Base-by-base conservation (phyloP, 92 coral and sea anemone genomes). In the Pocillopora meandrina region DNA sequence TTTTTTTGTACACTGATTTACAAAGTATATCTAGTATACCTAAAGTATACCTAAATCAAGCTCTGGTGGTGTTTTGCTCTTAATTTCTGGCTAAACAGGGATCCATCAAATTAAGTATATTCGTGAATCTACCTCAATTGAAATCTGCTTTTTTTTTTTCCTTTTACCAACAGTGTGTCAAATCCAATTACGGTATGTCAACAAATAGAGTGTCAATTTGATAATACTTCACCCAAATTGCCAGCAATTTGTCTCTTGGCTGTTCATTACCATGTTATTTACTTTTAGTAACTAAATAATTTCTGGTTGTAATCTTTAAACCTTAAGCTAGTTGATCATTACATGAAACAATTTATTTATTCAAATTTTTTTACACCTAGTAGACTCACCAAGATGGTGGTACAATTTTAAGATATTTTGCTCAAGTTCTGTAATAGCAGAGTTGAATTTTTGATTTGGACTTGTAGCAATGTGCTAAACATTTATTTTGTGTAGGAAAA, bases 201-300 rank as follows among this genome's bases (percentile, higher is more conserved):
- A 42, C 8, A 7, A 42, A 42, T 42, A 42, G 52, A 42, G 8
- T 42, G 8, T 70, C 19, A 70, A 3, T 16, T 12, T 34, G 74
- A 35, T 70, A 70, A 49, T n/a, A 14, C 35, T 61, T 55, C 8
- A 74, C 60, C 66, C 80, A 76, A 76, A 76, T 76, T 76, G 68
- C 80, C 80, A 3, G 69, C 80, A 76, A 76, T 76, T 59, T 76
- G 56, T 59, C 68, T 60, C 55, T 59, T 61, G 57, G 19, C 69
- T 76, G 36, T 61, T 13, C 68, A 61, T 18, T 75, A 19, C 21
- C 20, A 18, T 19, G 17, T n/a, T 59, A 59, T 58, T 17, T 74
- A 75, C 33, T 10, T 23, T 74, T 12, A 74, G 18, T 35, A 59
- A 58, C 79, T 75, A 75, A 31, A 58, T 59, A 65, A 12, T 34